Percentiles rank a stretch among this genome's conserved stretches.
Evolutionary conservation across 2,113 vertebrate species (phyloP).

Genomic region (Cacatua alba): DNA sequence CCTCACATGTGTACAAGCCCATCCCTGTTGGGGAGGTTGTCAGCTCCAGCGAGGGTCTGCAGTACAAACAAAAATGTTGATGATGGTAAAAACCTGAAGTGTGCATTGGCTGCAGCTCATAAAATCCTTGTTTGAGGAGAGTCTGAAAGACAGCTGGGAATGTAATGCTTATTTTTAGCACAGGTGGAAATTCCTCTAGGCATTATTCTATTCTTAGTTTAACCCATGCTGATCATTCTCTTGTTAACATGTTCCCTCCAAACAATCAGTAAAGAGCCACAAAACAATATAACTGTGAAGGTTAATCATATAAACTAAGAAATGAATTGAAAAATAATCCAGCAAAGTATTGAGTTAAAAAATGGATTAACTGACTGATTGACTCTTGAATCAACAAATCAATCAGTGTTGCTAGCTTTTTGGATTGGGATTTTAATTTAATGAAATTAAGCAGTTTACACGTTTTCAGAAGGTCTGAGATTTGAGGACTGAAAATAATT

Average conservation of each 20-base stretch:
- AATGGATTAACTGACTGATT: background rate
- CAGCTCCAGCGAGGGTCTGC: background rate
- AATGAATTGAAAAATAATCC: background rate
- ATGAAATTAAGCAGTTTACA: background rate
- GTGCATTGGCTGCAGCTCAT: background rate
- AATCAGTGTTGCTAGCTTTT: background rate
- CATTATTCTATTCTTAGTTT: constrained; percentile 23
- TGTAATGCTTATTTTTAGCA: constrained; percentile 29
- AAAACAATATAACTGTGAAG: background rate
- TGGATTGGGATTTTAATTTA: background rate
- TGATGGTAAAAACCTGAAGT: background rate
- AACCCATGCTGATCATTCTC: background rate
- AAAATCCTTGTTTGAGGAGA: background rate
- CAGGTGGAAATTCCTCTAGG: constrained; percentile 38
- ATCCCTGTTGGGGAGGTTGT: background rate
- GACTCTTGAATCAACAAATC: background rate
- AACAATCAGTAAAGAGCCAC: background rate
- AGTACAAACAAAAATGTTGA: background rate
- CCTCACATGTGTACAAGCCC: background rate
- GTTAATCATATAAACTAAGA: background rate
- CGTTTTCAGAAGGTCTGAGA: background rate
- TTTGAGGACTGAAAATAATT: background rate
- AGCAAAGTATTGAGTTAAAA: background rate
- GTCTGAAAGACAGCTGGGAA: constrained; percentile 31
- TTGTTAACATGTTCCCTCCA: background rate